Evolutionary conservation across 2,888 invertebrate genomes (phyloP), one percentile per base, ranked within the genome.

Genomic region (Seira musarum): DNA sequence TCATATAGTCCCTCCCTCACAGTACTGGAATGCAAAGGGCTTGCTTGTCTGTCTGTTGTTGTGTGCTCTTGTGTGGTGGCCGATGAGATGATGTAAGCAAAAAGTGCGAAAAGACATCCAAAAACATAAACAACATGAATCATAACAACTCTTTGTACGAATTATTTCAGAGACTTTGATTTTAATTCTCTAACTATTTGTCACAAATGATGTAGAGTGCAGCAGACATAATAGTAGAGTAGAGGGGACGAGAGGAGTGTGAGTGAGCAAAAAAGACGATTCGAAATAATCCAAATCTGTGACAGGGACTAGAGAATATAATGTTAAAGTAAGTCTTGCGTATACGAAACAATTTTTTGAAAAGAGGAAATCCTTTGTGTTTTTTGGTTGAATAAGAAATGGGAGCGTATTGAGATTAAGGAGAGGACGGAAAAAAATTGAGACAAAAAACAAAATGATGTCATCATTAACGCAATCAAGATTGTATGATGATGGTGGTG

Each of bases 341-440:
- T 40, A 40, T 40, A 40, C 40, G 40, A 5, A 40, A 40, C 5
- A 40, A n/a, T 57, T 57, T 15, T n/a, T 57, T 57, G 57, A 57
- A 57, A 57, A 57, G 57, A n/a, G 57, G n/a, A 40, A 40, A 5
- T 40, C 40, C n/a, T 57, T 57, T 57, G 57, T 57, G 17, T 3
- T 13, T 3, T 57, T 40, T 57, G 3, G 57, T n/a, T 57, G 57
- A 57, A 40, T 40, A 13, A 8, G 40, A 57, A 57, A 15, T 57
- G 57, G 57, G 57, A 57, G 57, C 57, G 17, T 57, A 57, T n/a
- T 57, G n/a, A n/a, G n/a, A n/a, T n/a, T n/a, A n/a, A n/a, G n/a
- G n/a, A n/a, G 13, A 5, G 5, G 57, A 57, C 6, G 57, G n/a
- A n/a, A n/a, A 57, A 57, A 57, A 57, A 57, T 57, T n/a, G 57